phyloP scores from a whole-genome alignment of 2,888 invertebrate species.

The Agrypnus murinus region DNA sequence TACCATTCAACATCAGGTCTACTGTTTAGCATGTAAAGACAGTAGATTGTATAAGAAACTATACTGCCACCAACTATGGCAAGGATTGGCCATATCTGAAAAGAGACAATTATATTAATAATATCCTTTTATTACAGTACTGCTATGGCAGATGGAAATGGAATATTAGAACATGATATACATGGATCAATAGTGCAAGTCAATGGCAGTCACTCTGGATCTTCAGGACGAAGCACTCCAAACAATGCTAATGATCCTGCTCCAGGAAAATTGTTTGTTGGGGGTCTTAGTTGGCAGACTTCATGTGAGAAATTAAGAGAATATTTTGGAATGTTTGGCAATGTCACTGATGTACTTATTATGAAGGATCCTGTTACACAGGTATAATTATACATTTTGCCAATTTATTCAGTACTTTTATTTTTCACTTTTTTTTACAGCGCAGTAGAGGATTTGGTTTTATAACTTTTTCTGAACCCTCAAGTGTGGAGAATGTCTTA shows the following conservation, averaged over 20 bases:
- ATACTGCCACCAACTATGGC: neutral
- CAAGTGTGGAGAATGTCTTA: slow-evolving; percentile 92
- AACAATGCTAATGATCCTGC: slow-evolving; percentile 80
- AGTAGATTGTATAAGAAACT: neutral
- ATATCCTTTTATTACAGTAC: slow-evolving; percentile 67
- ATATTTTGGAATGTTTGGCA: slow-evolving; percentile 94
- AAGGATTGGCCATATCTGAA: slow-evolving; percentile 38
- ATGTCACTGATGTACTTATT: slow-evolving; percentile 92
- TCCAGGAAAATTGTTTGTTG: slow-evolving; percentile 91
- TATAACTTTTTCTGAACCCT: slow-evolving; percentile 94
- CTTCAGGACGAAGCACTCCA: slow-evolving; percentile 86
- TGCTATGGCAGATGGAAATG: slow-evolving; percentile 73
- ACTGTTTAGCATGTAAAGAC: slow-evolving; percentile 27
- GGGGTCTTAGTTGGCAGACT: slow-evolving; percentile 95
- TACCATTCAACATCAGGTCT: slow-evolving; percentile 42
- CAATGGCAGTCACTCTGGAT: slow-evolving; percentile 75
- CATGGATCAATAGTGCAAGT: slow-evolving; percentile 68
- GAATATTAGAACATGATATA: slow-evolving; percentile 73
- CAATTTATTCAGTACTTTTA: too few relatives aligned
- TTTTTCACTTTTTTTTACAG: slow-evolving; percentile 74
- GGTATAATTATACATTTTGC: slow-evolving; percentile 72
- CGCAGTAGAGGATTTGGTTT: slow-evolving; percentile 96
- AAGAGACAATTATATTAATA: neutral
- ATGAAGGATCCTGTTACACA: slow-evolving; percentile 96
- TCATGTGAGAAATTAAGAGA: slow-evolving; percentile 93